Conservation (phyloP, 2,888 invertebrate species). For the Chymomyza caudatula region DNA sequence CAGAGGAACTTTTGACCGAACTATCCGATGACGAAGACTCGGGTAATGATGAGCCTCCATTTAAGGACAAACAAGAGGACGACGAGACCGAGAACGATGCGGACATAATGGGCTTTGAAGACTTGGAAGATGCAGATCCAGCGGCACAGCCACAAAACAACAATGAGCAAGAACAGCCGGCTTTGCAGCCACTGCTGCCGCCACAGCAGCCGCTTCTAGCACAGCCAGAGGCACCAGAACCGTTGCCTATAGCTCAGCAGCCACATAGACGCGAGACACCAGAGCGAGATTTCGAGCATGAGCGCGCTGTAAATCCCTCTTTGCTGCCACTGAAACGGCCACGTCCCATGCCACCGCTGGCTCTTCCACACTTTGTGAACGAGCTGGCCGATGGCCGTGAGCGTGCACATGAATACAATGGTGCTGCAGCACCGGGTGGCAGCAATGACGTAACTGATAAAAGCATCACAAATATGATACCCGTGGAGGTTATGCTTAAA, state of each 20-base stretch:
- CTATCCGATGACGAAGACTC: conserved; percentile 90
- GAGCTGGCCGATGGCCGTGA: conserved; percentile 71
- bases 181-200: conserved; percentile 20
- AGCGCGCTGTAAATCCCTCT: conserved; percentile 53
- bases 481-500: conserved; percentile 85
- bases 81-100: conserved; percentile 73
- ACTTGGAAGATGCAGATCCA: conserved; percentile 60
- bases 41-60: conserved; percentile 93
- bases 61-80: conserved; percentile 76
- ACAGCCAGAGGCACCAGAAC: conserved; percentile 7
- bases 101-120: conserved; percentile 67
- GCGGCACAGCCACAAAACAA: conserved; percentile 48
- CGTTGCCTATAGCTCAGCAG: not conserved
- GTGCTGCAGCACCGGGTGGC: conserved; percentile 4
- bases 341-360: conserved; percentile 69
- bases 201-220: conserved; percentile 14
- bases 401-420: conserved; percentile 57
- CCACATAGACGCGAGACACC: conserved; percentile 43
- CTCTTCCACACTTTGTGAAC: conserved; percentile 74
- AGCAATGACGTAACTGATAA: conserved; percentile 18
- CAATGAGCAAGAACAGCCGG: conserved; percentile 18
- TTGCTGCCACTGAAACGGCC: conserved; percentile 69
- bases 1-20: conserved; percentile 76
- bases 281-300: conserved; percentile 54
- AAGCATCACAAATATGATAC: conserved; percentile 67